Base-by-base conservation (phyloP, 2,888 invertebrate genomes). In the Drosophila mimetica region DNA sequence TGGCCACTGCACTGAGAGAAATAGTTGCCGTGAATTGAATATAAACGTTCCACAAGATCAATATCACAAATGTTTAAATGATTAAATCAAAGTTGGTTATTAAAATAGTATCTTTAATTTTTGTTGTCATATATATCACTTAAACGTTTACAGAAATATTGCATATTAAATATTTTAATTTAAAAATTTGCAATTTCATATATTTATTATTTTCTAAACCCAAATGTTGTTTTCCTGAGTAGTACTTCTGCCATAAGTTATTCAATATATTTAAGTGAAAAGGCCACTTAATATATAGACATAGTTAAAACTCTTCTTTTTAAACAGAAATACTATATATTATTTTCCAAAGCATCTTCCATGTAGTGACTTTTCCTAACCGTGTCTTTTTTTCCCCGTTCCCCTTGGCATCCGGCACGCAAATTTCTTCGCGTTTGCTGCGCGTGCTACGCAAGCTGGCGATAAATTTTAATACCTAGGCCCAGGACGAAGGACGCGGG, bases 401-500 rank as follows among this genome's bases (percentile, higher is more conserved):
- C 42, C 54, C 46, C 46, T 32, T 48, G 52, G 67, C 65, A 53
- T 44, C 44, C 65, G 73, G 67, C 67, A 83, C 73, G 81, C 77
- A 86, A 69, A 69, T 69, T 69, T 69, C 69, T 71, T 71, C 63
- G 69, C 69, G 52, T 71, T 73, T 70, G 65, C 52, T 70, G 79
- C 79, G 82, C 88, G 88, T 85, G 87, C 86, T 77, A 81, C 87
- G 81, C 86, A 86, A 55, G 51, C 67, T 59, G 73, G 82, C 86
- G 83, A 84, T 84, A 84, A 84, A 84, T 84, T 88, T 86, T 88
- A 84, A 84, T 88, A 88, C 88, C 88, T 88, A 59, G 59, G 52
- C 48, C 25, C 34, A 70, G 46, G 51, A 47, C 58, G 51, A 30
- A 60, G 46, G 37, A 57, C 57, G 37, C 20, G 1, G 42, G 54